phyloP scores from a whole-genome alignment of 2,113 vertebrate genomes.

The Felis catus region DNA sequence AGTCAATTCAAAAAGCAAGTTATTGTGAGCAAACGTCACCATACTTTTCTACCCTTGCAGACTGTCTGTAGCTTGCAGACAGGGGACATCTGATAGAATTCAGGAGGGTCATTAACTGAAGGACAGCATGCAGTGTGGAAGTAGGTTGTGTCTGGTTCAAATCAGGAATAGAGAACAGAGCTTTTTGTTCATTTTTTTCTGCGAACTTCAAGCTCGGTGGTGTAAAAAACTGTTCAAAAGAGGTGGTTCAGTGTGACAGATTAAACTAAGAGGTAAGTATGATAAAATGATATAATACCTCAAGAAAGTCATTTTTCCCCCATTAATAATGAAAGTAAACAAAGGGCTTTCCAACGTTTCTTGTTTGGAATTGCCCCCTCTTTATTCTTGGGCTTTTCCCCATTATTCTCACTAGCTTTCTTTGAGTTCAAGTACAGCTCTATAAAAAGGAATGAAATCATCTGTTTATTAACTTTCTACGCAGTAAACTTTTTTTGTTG shows the following conservation, averaged over 20 bases:
- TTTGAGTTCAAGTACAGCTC: constrained; percentile 49
- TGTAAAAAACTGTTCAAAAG: constrained; percentile 66
- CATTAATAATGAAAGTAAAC: constrained; percentile 63
- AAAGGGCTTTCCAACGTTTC: constrained; percentile 28
- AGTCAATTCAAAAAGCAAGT: not conserved
- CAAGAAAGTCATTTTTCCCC: constrained; percentile 26
- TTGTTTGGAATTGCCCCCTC: constrained; percentile 19
- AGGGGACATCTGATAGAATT: constrained; percentile 57
- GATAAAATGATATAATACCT: constrained; percentile 58
- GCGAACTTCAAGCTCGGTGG: constrained; percentile 39
- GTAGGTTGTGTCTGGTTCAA: constrained; percentile 70
- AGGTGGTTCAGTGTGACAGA: constrained; percentile 39
- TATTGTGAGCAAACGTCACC: not conserved
- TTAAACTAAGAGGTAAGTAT: constrained; percentile 56
- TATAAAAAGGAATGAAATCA: constrained; percentile 74
- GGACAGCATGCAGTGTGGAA: constrained; percentile 49
- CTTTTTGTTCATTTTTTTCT: constrained; percentile 61
- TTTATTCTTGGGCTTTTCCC: constrained; percentile 45
- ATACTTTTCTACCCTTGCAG: not conserved
- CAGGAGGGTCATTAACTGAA: constrained; percentile 46
- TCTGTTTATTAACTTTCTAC: constrained; percentile 66
- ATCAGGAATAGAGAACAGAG: constrained; percentile 61
- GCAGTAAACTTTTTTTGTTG: constrained; percentile 54
- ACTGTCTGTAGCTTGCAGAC: constrained; percentile 28
- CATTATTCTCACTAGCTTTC: constrained; percentile 58